Base-by-base conservation (phyloP, 30 jellyfish, hydroid and myxozoan genomes). In the Chrysaora quinquecirrha region DNA sequence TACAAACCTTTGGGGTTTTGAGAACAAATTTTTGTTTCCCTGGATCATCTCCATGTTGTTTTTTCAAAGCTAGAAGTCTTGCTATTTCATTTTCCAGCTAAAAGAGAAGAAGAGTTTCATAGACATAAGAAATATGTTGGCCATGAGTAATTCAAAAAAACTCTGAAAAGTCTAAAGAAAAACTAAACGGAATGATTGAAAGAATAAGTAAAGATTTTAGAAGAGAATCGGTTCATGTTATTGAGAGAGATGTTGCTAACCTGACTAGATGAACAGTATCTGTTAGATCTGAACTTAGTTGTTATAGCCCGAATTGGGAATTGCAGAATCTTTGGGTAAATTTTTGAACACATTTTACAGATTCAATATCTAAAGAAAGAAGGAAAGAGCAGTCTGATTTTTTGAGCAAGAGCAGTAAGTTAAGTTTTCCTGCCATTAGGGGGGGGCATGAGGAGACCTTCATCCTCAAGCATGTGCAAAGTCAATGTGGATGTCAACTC, bases 11-110 rank as follows among this genome's bases (percentile, higher is more conserved):
- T 46, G 99, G 96, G 4, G 97, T 95, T 64, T 95, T 95, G 60
- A 95, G 97, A 33, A 95, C 99, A 88, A 95, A 94, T 66, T 94
- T 94, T 52, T 94, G 96, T 75, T 94, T 94, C 24, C 86, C 47
- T 1, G 88, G 75, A 48, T 82, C 97, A 82, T 87, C 93, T 20
- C 99, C 99, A 31, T 79, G 95, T 24, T 68, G 84, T 29, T 54
- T 83, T 60, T 94, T 94, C 64, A 94, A 75, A 34, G 60, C 90
- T 0, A 94, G 70, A 33, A 94, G 85, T 29, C 87, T 80, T 3
- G 96, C 91, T 29, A 94, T 96, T 73, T 94, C 99, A 33, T 87
- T 89, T 70, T 94, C 78, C 6, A 88, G 60, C 98, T 93, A 84
- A 1, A 52, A 30, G 70, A 61, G 29, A 78, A 34, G 30, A 33